Evolutionary conservation across 2,888 invertebrate species (phyloP).

Genomic region (Epinotia nisella): DNA sequence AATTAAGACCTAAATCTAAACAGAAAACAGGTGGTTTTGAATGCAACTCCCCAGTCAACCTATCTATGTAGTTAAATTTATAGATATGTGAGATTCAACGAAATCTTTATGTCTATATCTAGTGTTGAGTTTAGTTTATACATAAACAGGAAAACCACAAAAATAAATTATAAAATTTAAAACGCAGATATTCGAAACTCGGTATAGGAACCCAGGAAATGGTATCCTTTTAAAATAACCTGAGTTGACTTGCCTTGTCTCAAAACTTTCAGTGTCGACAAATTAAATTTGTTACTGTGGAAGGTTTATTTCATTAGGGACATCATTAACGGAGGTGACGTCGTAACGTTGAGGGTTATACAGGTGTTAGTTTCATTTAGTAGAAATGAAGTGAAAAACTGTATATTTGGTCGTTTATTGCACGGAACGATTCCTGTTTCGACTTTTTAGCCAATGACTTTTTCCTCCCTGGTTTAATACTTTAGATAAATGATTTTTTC

Average conservation of each 20-base stretch:
- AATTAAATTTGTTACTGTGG: slow-evolving; percentile 28
- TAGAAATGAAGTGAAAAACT: not conserved
- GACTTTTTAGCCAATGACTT: no score
- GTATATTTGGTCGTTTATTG: no score
- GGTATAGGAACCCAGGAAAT: slow-evolving; percentile 2
- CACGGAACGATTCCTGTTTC: no score
- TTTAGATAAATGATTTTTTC: no score
- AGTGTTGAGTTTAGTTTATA: no score
- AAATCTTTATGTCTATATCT: no score
- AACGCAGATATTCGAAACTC: not conserved
- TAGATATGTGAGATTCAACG: no score
- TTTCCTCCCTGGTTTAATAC: no score
- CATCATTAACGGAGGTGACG: not conserved
- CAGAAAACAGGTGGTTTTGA: no score
- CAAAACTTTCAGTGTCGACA: slow-evolving; percentile 26
- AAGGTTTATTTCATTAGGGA: slow-evolving; percentile 10
- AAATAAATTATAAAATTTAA: not conserved
- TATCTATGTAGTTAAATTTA: no score
- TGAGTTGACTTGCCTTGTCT: slow-evolving; percentile 19
- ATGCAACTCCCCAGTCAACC: no score
- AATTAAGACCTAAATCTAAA: no score
- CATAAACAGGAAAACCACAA: not conserved
- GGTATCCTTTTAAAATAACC: slow-evolving; percentile 12
- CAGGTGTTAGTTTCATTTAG: not conserved
- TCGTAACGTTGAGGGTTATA: not conserved